phyloP scores from a whole-genome alignment of 2,797 vertebrate species.

The Anabacerthia variegaticeps region DNA sequence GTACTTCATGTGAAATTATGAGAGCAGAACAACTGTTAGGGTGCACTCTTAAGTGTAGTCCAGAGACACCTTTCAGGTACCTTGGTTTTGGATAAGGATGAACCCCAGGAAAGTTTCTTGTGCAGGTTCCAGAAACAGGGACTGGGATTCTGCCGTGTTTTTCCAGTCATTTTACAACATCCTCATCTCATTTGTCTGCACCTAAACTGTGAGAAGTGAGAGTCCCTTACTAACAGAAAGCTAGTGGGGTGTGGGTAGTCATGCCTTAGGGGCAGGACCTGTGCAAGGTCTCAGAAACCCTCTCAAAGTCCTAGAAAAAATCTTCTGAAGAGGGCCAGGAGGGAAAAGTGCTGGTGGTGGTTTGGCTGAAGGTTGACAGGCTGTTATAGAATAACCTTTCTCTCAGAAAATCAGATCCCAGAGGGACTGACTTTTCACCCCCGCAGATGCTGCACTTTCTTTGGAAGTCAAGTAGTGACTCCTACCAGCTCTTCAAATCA shows the following conservation, averaged over 20 bases:
- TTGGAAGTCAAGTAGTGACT: conserved; percentile 3
- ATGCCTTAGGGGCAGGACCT: not conserved
- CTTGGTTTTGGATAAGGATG: not conserved
- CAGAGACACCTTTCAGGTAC: not conserved
- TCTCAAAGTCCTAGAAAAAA: not conserved
- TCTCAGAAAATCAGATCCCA: conserved; percentile 6
- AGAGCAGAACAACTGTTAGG: not conserved
- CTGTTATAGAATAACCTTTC: conserved; percentile 22
- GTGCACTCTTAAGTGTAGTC: not conserved
- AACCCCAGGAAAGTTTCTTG: not conserved
- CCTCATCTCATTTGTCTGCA: not conserved
- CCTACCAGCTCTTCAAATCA: not conserved
- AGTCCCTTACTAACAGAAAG: not conserved
- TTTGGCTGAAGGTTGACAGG: not conserved
- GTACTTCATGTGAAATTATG: not conserved
- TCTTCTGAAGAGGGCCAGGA: not conserved
- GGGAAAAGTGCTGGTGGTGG: not conserved
- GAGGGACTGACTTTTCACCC: not conserved
- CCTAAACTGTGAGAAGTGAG: not conserved
- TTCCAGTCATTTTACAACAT: not conserved
- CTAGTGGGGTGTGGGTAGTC: not conserved
- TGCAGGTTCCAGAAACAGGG: not conserved
- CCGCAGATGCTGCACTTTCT: not conserved
- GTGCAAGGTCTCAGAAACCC: not conserved
- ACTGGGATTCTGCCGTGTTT: not conserved